Percentiles rank a stretch among this genome's conserved stretches.
Evolutionary conservation across 2,888 invertebrate species (phyloP).

Genomic region (Papilio demoleus): DNA sequence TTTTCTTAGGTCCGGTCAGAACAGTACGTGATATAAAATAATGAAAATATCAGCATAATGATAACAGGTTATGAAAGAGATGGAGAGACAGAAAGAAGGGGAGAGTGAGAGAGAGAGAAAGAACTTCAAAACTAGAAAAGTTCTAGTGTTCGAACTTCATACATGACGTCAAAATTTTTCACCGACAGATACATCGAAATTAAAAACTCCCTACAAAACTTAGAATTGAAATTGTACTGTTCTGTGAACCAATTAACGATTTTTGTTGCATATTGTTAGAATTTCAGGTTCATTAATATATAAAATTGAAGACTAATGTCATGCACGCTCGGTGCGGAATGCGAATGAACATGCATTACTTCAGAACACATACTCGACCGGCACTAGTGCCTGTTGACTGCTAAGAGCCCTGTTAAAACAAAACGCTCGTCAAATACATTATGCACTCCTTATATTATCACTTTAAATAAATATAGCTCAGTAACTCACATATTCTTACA

Average conservation of each 20-base stretch:
- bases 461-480: slow-evolving; percentile 75
- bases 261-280: slow-evolving; percentile 8
- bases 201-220: background rate
- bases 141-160: background rate
- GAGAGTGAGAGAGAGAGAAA: background rate
- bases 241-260: slow-evolving; percentile 17
- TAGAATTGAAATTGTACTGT: slow-evolving; percentile 25
- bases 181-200: background rate
- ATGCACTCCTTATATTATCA: slow-evolving; percentile 73
- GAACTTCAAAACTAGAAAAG: background rate
- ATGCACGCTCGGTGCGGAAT: slow-evolving; percentile 79
- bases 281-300: slow-evolving; percentile 61
- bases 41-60: background rate
- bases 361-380: slow-evolving; percentile 82
- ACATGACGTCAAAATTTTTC: background rate
- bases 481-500: slow-evolving; percentile 83
- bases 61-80: background rate
- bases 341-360: slow-evolving; percentile 81
- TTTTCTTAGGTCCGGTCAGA: slow-evolving; percentile 52
- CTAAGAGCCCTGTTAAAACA: slow-evolving; percentile 84
- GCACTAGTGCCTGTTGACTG: slow-evolving; percentile 84
- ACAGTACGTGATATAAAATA: slow-evolving; percentile 23
- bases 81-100: background rate
- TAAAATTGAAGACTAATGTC: slow-evolving; percentile 65
- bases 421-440: slow-evolving; percentile 73